A percentile compares a stretch with the other conserved stretches of the same genome.
These are phyloP conservation scores for Malthinus seriepunctatus DNA, from an alignment of 2,888 invertebrate genomes.

Conservation along the genomic window DNA sequence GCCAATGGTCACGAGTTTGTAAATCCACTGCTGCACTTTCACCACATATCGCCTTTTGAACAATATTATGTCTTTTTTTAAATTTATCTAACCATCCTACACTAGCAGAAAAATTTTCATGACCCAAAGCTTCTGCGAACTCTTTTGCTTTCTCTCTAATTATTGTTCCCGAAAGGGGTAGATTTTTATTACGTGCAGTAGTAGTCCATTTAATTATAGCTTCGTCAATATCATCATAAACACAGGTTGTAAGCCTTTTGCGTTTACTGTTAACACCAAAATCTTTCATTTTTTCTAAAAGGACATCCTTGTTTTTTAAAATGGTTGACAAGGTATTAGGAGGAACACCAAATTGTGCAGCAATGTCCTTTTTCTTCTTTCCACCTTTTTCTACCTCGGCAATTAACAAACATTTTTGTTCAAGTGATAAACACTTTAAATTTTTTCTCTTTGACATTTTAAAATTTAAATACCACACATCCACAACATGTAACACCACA, in stretches of 20 bases:
- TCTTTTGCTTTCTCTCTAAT: not conserved
- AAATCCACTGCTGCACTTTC: conserved; percentile 34
- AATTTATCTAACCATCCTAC: conserved; percentile 4
- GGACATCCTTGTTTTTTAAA: not conserved
- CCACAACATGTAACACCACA: too few species aligned
- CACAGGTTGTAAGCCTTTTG: not conserved
- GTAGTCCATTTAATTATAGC: not conserved
- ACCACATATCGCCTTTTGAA: conserved; percentile 29
- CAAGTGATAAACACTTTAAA: too few species aligned
- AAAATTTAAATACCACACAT: too few species aligned
- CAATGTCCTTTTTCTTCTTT: not conserved
- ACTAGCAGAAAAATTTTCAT: not conserved
- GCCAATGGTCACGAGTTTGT: conserved; percentile 37
- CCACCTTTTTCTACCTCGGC: not conserved
- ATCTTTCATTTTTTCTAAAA: not conserved
- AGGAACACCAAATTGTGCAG: not conserved
- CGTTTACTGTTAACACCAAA: not conserved
- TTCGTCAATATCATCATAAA: not conserved
- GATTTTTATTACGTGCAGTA: not conserved
- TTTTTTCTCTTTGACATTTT: too few species aligned
- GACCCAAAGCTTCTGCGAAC: not conserved
- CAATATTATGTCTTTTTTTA: conserved; percentile 3
- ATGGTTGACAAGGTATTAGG: not conserved
- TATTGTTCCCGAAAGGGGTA: not conserved
- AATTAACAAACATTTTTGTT: not conserved